These are phyloP conservation scores for Propithecus perrieri DNA, from an alignment of 2,797 vertebrate species.

Conservation along the genomic window DNA sequence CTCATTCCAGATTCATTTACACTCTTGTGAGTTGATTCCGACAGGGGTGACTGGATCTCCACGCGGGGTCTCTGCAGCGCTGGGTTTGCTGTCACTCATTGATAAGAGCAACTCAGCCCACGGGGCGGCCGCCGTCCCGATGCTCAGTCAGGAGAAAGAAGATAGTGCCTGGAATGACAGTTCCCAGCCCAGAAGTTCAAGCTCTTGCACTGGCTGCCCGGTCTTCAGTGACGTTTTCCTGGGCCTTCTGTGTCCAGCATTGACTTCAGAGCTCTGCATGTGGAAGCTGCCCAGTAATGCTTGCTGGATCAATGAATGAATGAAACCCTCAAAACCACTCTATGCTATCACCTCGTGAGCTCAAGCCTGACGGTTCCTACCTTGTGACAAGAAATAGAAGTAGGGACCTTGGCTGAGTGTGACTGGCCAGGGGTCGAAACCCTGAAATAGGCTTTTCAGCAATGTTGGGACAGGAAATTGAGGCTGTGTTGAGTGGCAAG, in stretches of 20 bases:
- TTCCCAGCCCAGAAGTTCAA: neutral
- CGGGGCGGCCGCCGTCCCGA: accelerated
- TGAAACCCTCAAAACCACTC: neutral
- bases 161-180: accelerated
- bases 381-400: neutral
- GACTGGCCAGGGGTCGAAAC: no score
- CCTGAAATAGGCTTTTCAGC: neutral
- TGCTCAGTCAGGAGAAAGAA: neutral
- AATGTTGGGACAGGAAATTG: neutral
- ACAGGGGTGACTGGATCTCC: neutral
- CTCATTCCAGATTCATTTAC: neutral
- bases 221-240: accelerated
- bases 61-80: neutral
- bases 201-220: neutral
- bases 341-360: accelerated
- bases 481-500: neutral
- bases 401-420: accelerated
- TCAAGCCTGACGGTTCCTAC: neutral
- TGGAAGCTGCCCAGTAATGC: no score
- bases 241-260: neutral
- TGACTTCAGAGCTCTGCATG: accelerated
- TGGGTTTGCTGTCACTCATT: neutral
- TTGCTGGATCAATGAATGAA: neutral
- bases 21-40: neutral
- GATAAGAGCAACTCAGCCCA: neutral